Evolutionary conservation across 2,797 vertebrate genomes (phyloP), one percentile per base, ranked within the genome.

Genomic region (Paramormyrops hopkinsi): DNA sequence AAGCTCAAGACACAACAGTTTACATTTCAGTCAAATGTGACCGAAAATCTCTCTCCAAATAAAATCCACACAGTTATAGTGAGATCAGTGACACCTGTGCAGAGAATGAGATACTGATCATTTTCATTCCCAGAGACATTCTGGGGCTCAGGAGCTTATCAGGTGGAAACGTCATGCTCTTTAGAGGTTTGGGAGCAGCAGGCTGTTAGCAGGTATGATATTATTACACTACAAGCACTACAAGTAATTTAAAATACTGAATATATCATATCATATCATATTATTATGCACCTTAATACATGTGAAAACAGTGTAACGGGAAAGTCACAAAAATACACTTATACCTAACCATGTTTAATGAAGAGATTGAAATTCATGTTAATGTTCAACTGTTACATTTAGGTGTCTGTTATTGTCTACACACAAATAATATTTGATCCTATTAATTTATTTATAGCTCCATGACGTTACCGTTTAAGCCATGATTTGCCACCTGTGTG

Each of bases 151-250:
- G 17, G 19, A 22, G 17, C 37, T n/a, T 83, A 44, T 48, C n/a
- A 82, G 69, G 22, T 14, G 22, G 12, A 25, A 89, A 56, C 89
- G 73, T 11, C 87, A 96, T 93, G 91, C 90, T 97, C 97, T 96
- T 92, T 91, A 54, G 88, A 97, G 97, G 11, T 92, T 91, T 91
- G 94, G 93, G 44, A 97, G 97, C 88, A 97, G 96, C 91, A 98
- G 96, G 1, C 65, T 83, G 91, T 97, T 97, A 97, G 97, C 92
- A 97, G 95, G 93, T 98, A 98, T 96, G 96, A 44, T 79, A 79
- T 41, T 44, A 44, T 44, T 44, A 79, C 5, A 41, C 37, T 41
- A 37, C 33, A 41, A 41, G 1, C 33, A 6, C 69, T 14, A 44
- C 73, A 79, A 41, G 17, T 76, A 41, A 79, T 41, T 19, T 41